phyloP scores from a whole-genome alignment of 2,888 invertebrate species.

The Andricus quercusramuli region DNA sequence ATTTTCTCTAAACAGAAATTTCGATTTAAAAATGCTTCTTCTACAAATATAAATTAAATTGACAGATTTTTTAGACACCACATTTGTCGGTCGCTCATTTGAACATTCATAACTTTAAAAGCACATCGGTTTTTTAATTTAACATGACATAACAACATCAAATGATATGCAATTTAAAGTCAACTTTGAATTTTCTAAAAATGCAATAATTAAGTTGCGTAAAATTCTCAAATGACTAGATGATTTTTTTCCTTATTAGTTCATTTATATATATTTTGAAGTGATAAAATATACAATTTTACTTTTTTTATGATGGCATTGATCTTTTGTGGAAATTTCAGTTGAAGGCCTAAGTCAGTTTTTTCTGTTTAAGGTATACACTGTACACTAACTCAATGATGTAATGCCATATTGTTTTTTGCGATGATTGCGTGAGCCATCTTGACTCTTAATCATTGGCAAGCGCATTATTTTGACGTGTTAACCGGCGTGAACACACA shows the following conservation, averaged over 20 bases:
- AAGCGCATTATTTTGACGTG: conserved; percentile 17
- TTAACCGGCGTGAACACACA: conserved; percentile 18
- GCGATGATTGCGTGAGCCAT: background rate
- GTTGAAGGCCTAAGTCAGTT: background rate
- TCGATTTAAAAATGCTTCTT: too few species aligned
- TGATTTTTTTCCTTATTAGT: background rate
- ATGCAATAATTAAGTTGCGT: too few species aligned
- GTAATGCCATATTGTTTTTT: background rate
- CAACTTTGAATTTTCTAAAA: too few species aligned
- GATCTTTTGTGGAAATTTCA: background rate
- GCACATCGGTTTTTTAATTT: too few species aligned
- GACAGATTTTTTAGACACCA: too few species aligned
- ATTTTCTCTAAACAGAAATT: too few species aligned
- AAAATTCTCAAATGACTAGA: too few species aligned
- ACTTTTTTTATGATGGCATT: background rate
- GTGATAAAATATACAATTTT: background rate
- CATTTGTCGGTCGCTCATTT: too few species aligned
- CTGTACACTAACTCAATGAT: conserved; percentile 6
- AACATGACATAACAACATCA: too few species aligned
- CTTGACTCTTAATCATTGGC: background rate
- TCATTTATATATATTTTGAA: background rate
- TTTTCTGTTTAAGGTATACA: background rate
- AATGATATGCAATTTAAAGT: too few species aligned
- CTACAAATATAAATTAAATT: too few species aligned
- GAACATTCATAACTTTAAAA: too few species aligned